Base-by-base conservation (phyloP, 2,113 vertebrate species). In the Lampris incognitus region DNA sequence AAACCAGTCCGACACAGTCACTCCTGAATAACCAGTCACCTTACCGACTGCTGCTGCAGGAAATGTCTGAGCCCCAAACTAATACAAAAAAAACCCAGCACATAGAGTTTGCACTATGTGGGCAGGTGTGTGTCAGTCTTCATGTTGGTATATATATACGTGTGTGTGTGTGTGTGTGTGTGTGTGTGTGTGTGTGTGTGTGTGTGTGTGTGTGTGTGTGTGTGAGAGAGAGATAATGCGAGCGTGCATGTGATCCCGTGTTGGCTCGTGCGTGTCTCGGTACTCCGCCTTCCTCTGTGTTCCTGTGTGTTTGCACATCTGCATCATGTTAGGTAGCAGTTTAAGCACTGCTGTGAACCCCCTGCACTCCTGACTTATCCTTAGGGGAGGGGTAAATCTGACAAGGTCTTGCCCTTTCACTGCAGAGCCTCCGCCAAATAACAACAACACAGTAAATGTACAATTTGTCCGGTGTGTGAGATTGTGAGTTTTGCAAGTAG, bases 371-470 rank as follows among this genome's bases (percentile, higher is more conserved):
- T 2, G n/a, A 57, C 1, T 56, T 9, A 57, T 4, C 7, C 36
- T n/a, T 38, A 57, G n/a, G 24, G 2, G 55, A 57, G 36, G 6
- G 55, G 24, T 65, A 44, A 69, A 40, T 24, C 46, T 56, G 1
- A 10, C 50, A 46, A 66, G 51, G 56, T 61, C n/a, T 39, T 59
- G 42, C 61, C 10, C 62, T 61, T 67, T 79, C 72, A 4, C 36
- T 57, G 36, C 40, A 50, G 9, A 9, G 38, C 8, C 7, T 59
- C 50, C 10, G 10, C 10, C 39, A 62, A 50, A 58, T 10, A 24
- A 69, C 42, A 80, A 10, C 55, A 56, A 57, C 4, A 44, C 3
- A 8, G 54, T 40, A 58, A 37, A 13, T 51, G 41, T 37, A 37
- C 9, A 63, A 10, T 67, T 56, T 54, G 59, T 13, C 24, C 24